Conservation (phyloP, 2,888 invertebrate genomes). For the Gisinianus flammeolus region DNA sequence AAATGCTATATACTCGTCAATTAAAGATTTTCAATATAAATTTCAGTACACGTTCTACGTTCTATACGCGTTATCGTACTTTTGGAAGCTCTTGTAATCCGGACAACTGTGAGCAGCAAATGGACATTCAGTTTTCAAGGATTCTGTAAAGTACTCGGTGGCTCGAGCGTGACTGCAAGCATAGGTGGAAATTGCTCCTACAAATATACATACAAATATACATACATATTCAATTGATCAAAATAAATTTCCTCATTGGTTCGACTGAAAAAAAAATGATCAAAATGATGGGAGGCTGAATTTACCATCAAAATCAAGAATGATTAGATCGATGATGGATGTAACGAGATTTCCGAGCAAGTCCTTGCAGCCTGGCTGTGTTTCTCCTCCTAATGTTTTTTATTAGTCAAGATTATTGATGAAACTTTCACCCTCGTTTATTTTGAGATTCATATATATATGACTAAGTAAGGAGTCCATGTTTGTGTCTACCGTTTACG, state of each 20-base stretch:
- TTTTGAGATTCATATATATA: too few relatives aligned
- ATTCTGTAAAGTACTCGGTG: slow-evolving; percentile 56
- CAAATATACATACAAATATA: not conserved
- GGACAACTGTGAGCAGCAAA: slow-evolving; percentile 61
- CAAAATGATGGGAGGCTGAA: not conserved
- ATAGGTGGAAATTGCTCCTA: slow-evolving; percentile 46
- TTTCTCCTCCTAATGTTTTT: slow-evolving; percentile 61
- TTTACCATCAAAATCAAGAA: slow-evolving; percentile 52
- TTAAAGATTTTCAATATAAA: not conserved
- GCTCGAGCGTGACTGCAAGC: slow-evolving; percentile 59
- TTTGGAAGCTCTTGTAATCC: slow-evolving; percentile 60
- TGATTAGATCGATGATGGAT: slow-evolving; percentile 54
- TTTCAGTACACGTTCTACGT: slow-evolving; percentile 9
- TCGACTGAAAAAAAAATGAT: too few relatives aligned
- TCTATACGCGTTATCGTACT: slow-evolving; percentile 48
- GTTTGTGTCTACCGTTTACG: not conserved
- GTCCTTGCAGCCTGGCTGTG: slow-evolving; percentile 62
- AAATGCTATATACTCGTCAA: not conserved
- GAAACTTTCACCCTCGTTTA: too few relatives aligned
- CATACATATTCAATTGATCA: not conserved
- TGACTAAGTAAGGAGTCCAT: too few relatives aligned
- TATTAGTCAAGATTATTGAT: too few relatives aligned
- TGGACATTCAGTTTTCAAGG: slow-evolving; percentile 60
- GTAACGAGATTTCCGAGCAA: slow-evolving; percentile 50
- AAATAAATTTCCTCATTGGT: not conserved